phyloP scores from a whole-genome alignment of 1,140 invertebrate species.

The Tetramorium alpestre region DNA sequence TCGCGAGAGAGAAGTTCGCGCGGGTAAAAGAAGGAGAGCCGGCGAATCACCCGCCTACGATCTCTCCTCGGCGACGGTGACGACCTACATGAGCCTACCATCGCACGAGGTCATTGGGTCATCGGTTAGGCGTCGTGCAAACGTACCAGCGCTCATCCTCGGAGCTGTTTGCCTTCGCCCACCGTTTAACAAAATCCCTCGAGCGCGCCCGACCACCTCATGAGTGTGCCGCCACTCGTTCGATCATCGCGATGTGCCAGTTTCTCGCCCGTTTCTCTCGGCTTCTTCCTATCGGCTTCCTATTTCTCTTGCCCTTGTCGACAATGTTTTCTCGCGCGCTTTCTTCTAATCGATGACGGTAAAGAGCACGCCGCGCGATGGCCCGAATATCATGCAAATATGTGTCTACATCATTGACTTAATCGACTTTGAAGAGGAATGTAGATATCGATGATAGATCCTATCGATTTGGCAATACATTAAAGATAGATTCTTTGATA shows the following conservation, averaged over 20 bases:
- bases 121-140: constrained; percentile 64
- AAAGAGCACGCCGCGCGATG: not conserved
- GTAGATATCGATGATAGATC: not conserved
- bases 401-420: not conserved
- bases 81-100: constrained; percentile 78
- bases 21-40: constrained; percentile 2
- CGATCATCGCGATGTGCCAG: constrained; percentile 51
- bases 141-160: constrained; percentile 47
- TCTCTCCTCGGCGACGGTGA: constrained; percentile 75
- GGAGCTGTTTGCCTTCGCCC: constrained; percentile 53
- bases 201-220: constrained; percentile 23
- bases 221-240: constrained; percentile 12
- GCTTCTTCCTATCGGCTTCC: not conserved
- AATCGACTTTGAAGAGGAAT: not conserved
- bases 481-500: not conserved
- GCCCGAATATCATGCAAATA: not conserved
- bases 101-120: constrained; percentile 79
- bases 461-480: not conserved
- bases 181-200: constrained; percentile 54
- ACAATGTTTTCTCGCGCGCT: not conserved
- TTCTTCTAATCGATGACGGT: not conserved
- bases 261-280: constrained; percentile 26
- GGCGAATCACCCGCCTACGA: constrained; percentile 73
- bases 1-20: not conserved
- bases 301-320: constrained; percentile 13